A percentile compares a stretch with the other conserved stretches of the same genome.
phyloP scores from a whole-genome alignment of 2,113 vertebrate species.

The Catharus fuscescens region DNA sequence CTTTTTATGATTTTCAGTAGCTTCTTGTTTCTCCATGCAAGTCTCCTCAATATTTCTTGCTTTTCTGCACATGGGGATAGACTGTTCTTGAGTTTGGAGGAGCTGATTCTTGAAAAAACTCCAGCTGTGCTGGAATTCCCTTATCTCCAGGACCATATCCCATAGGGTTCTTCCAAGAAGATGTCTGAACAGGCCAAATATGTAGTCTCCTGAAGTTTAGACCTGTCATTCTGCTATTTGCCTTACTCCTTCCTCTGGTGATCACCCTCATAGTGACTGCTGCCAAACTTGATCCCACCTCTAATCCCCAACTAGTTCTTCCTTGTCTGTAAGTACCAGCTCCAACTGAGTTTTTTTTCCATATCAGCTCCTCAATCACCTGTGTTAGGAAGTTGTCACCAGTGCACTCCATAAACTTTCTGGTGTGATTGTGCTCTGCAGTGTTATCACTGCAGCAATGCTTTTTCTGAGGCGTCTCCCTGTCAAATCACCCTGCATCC shows the following conservation, averaged over 20 bases:
- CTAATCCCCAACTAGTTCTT: not conserved
- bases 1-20: not conserved
- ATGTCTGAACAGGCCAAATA: not conserved
- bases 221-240: not conserved
- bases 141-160: not conserved
- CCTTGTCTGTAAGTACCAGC: not conserved
- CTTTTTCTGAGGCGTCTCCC: fast-evolving
- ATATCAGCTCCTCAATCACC: not conserved
- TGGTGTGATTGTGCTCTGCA: not conserved
- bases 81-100: not conserved
- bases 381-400: not conserved
- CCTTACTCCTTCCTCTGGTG: not conserved
- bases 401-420: not conserved
- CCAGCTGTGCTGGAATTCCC: not conserved
- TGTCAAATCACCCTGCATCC: not conserved
- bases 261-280: not conserved
- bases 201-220: not conserved
- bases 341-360: not conserved
- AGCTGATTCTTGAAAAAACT: not conserved
- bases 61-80: not conserved
- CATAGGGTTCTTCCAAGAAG: not conserved
- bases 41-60: not conserved
- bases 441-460: not conserved
- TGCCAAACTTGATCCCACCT: not conserved
- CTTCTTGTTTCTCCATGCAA: not conserved